Evolutionary conservation across 2,888 invertebrate genomes (phyloP).

Genomic region (Ischnus inquisitorius): DNA sequence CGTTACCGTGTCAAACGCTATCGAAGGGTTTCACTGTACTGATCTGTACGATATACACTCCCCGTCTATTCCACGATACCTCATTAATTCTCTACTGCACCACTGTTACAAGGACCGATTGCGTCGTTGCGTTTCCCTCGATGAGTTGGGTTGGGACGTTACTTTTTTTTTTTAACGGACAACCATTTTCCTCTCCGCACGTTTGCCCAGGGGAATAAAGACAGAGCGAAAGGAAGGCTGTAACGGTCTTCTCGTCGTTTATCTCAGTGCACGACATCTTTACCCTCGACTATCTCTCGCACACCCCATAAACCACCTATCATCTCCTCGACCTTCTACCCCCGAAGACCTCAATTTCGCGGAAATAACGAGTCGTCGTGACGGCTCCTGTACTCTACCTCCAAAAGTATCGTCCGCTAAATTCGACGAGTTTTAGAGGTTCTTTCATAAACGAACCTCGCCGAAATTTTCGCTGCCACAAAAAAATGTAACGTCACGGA

Average conservation of each 20-base stretch:
- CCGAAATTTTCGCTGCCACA: slow-evolving; percentile 51
- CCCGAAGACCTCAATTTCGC: neutral
- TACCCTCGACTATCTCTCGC: neutral
- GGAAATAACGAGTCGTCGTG: slow-evolving; percentile 33
- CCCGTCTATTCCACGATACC: neutral
- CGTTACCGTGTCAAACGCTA: too few relatives aligned
- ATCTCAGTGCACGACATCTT: neutral
- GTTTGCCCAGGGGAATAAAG: neutral
- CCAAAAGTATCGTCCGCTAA: slow-evolving; percentile 67
- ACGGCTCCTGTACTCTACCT: slow-evolving; percentile 52
- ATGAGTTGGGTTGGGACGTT: neutral
- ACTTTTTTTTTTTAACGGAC: slow-evolving; percentile 1
- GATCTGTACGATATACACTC: slow-evolving; percentile 10
- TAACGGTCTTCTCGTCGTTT: neutral
- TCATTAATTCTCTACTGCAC: slow-evolving; percentile 4
- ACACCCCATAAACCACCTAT: neutral
- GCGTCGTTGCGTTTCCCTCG: slow-evolving; percentile 13
- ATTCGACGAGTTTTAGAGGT: slow-evolving; percentile 47
- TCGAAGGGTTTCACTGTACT: neutral
- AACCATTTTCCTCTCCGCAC: slow-evolving; percentile 25
- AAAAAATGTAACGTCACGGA: neutral
- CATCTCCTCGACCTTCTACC: neutral
- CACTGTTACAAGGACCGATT: neutral
- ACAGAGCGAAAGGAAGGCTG: neutral
- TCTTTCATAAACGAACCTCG: slow-evolving; percentile 16